Percentiles rank a stretch among this genome's conserved stretches.
Evolutionary conservation across 2,797 vertebrate genomes (phyloP).

Genomic region (Menidia menidia): DNA sequence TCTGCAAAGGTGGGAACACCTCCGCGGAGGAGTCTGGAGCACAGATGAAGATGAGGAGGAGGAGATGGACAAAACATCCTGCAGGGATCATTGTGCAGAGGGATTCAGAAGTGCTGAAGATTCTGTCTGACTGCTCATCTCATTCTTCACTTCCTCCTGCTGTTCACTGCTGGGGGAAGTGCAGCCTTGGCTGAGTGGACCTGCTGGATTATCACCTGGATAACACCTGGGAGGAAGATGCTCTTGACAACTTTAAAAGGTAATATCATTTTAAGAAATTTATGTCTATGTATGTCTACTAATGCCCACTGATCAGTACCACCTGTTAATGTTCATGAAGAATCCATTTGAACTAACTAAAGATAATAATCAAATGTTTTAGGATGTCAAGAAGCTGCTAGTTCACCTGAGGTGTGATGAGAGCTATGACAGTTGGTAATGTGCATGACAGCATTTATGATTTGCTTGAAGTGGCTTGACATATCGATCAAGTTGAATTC

Average conservation of each 20-base stretch:
- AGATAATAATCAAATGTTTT: background rate
- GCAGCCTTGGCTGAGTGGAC: conserved; percentile 39
- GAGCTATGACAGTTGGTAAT: background rate
- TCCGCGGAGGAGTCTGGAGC: conserved; percentile 28
- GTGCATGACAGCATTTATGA: background rate
- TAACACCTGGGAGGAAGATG: conserved; percentile 46
- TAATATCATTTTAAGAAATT: conserved; percentile 22
- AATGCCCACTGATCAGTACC: background rate
- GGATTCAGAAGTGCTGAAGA: conserved; percentile 55
- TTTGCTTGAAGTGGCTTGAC: background rate
- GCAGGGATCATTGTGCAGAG: conserved; percentile 43
- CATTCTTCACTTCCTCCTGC: conserved; percentile 24
- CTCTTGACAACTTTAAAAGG: conserved; percentile 41
- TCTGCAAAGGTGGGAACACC: conserved; percentile 30
- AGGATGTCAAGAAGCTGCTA: background rate
- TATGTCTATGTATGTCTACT: background rate
- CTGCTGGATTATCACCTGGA: conserved; percentile 61
- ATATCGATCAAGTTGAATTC: background rate
- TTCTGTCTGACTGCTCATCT: conserved; percentile 35
- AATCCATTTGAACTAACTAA: background rate
- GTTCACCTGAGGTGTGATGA: conserved; percentile 19
- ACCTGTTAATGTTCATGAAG: background rate
- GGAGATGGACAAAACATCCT: conserved; percentile 29
- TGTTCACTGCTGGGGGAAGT: conserved; percentile 30
- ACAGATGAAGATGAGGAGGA: conserved; percentile 39